Base-by-base conservation (phyloP, 2,113 vertebrate genomes). In the Lycocorax pyrrhopterus region DNA sequence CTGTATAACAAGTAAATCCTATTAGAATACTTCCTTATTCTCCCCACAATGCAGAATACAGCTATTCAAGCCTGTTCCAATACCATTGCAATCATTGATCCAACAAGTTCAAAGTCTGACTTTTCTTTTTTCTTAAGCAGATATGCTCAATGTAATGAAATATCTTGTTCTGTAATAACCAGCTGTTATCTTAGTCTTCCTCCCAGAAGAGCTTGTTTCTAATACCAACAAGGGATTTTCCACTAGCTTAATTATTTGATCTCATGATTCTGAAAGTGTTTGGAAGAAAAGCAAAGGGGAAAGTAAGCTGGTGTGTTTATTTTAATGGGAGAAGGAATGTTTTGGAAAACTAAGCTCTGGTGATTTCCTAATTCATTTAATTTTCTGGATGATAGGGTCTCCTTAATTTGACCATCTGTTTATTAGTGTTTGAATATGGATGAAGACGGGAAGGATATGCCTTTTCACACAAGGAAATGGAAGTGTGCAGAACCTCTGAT, bases 341-440 rank as follows among this genome's bases (percentile, higher is more conserved):
- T 90, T 91, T 90, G 68, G 80, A 95, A 82, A 95, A 84, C 77
- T 33, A 78, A 96, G 62, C 94, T 96, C 87, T 53, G 62, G 89
- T 93, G 96, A 94, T 87, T 96, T 96, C 94, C 86, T 95, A 97
- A 96, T 95, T 97, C 94, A 94, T 96, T 96, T 95, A 96, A 96
- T 97, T 97, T 97, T 97, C 96, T 96, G 96, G 91, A 77, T 97
- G 95, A 92, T 59, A 92, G 83, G 91, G 69, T 78, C 84, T 94
- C 93, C 95, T 93, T 96, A 96, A 97, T 97, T 96, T 97, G 94
- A 92, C 96, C 96, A 97, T 97, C 95, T 96, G 97, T 91, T 96
- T 96, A 94, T 94, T 76, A 88, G 72, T 71, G 72, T 87, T 91
- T 95, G 91, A 94, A 89, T 95, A 93, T 92, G 81, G 90, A 91